Percentiles rank a stretch among this genome's conserved stretches.
phyloP scores from a whole-genome alignment of 2,888 invertebrate genomes.

The Nomada fucata region DNA sequence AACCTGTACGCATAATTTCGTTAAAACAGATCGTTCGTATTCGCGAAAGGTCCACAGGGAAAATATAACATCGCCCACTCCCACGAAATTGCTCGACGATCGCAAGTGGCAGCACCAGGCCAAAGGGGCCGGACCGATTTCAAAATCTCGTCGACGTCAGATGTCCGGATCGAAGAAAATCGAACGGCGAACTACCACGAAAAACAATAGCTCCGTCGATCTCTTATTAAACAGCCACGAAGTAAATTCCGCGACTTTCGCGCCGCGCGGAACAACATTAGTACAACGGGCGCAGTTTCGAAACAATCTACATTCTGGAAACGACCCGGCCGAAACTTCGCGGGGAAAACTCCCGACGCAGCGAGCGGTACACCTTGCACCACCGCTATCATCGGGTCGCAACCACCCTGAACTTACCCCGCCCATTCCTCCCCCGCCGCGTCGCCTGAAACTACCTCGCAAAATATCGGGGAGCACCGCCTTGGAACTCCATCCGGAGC shows the following conservation, averaged over 20 bases:
- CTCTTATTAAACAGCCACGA: no score
- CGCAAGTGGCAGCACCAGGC: no score
- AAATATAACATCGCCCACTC: background rate
- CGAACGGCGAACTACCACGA: no score
- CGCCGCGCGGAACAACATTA: no score
- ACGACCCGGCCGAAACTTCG: background rate
- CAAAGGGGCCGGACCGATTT: no score
- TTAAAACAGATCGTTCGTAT: no score
- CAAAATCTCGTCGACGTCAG: no score
- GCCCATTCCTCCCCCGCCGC: background rate
- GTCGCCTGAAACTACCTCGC: background rate
- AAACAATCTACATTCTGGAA: background rate
- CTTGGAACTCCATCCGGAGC: background rate
- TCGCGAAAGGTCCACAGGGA: background rate
- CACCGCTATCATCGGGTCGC: slow-evolving; percentile 13
- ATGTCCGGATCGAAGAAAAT: no score
- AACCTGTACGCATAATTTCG: no score
- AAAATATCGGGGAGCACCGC: slow-evolving; percentile 9
- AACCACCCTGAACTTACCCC: slow-evolving; percentile 3
- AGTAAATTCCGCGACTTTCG: no score
- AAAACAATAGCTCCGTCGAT: no score
- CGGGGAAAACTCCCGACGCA: background rate
- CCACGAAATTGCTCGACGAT: no score
- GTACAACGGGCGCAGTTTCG: background rate
- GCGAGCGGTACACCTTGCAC: slow-evolving; percentile 15